These are phyloP conservation scores for Dicerorhinus sumatrensis DNA, from an alignment of 2,113 vertebrate genomes.

Conservation along the genomic window DNA sequence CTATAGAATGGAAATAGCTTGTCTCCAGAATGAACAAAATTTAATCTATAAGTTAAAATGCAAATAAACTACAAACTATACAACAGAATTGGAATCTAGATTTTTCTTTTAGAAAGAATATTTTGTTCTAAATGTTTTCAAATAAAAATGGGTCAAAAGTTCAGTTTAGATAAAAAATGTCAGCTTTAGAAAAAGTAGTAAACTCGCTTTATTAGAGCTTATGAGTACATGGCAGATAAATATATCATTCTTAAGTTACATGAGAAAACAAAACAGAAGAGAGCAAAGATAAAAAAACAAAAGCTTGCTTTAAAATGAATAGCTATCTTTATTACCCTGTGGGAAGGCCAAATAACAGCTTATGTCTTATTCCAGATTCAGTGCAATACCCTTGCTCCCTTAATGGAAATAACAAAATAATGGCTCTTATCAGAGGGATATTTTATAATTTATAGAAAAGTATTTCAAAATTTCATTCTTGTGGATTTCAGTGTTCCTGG, in stretches of 20 bases:
- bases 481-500: background rate
- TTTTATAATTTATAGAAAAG: background rate
- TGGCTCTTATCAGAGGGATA: background rate
- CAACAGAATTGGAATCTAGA: background rate
- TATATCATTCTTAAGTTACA: background rate
- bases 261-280: background rate
- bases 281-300: background rate
- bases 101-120: background rate
- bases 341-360: background rate
- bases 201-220: background rate
- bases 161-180: conserved; percentile 3
- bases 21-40: background rate
- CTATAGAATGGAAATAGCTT: background rate
- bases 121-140: background rate
- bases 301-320: background rate
- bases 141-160: background rate
- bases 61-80: background rate
- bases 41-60: background rate
- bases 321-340: background rate
- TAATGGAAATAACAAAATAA: conserved; percentile 5
- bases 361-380: background rate
- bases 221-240: background rate
- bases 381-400: background rate
- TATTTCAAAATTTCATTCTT: conserved; percentile 26
- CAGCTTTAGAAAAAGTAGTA: conserved; percentile 13